Percentiles rank a stretch among this genome's conserved stretches.
These are phyloP conservation scores for Drosophila paracracens DNA, from an alignment of 2,888 invertebrate species.

Conservation along the genomic window DNA sequence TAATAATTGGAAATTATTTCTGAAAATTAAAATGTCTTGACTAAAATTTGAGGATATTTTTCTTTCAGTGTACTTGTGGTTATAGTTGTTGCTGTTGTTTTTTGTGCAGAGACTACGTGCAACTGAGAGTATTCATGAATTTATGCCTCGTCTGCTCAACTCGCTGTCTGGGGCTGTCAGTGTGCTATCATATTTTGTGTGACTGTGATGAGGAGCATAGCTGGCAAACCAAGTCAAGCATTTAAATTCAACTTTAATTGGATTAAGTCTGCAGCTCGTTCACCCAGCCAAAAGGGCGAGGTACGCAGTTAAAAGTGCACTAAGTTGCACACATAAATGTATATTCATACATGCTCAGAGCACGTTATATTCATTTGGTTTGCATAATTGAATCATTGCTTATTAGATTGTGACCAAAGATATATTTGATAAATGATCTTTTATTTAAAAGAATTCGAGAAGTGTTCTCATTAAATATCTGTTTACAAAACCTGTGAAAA, in stretches of 20 bases:
- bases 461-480: neutral
- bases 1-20: neutral
- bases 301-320: neutral
- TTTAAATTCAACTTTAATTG: conserved; percentile 79
- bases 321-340: neutral
- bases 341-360: neutral
- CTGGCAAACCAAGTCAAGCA: conserved; percentile 65
- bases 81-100: conserved; percentile 8
- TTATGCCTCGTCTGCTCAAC: conserved; percentile 8
- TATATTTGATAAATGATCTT: conserved; percentile 8
- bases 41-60: neutral
- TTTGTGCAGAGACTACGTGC: conserved; percentile 28
- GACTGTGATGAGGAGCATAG: neutral
- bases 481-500: neutral
- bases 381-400: conserved; percentile 47
- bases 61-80: neutral
- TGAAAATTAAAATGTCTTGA: neutral
- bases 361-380: conserved; percentile 47
- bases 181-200: conserved; percentile 8
- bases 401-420: conserved; percentile 58
- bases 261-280: conserved; percentile 71
- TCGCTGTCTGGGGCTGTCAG: conserved; percentile 9
- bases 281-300: conserved; percentile 14
- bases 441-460: neutral
- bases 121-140: conserved; percentile 18